A percentile compares a stretch with the other conserved stretches of the same genome.
Conservation (phyloP, 2,888 invertebrate species). For the Aspidiotus rigidus region DNA sequence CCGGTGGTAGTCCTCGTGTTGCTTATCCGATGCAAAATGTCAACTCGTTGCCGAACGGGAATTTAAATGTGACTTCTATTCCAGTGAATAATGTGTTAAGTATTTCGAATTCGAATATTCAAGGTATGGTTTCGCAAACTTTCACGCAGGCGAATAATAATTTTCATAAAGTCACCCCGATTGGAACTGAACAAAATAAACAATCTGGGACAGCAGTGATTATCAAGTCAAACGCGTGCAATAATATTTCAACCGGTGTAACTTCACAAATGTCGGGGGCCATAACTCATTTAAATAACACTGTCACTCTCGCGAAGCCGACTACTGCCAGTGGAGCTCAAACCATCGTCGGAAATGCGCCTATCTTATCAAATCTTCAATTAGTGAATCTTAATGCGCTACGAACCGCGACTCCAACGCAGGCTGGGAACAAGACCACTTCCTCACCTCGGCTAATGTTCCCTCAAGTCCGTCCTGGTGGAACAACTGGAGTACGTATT, state of each 20-base stretch:
- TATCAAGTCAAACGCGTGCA: slow-evolving; percentile 32
- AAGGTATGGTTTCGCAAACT: slow-evolving; percentile 19
- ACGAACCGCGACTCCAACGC: slow-evolving; percentile 59
- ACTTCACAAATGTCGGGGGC: slow-evolving; percentile 20
- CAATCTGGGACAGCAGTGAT: slow-evolving; percentile 33
- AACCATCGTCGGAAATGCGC: slow-evolving; percentile 52
- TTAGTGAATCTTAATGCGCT: slow-evolving; percentile 61
- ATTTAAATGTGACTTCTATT: slow-evolving; percentile 22
- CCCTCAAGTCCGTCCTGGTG: slow-evolving; percentile 66
- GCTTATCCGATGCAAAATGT: slow-evolving; percentile 27
- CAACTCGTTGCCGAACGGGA: slow-evolving; percentile 23
- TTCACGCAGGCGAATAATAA: background rate
- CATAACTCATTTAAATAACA: slow-evolving; percentile 14
- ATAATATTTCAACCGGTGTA: slow-evolving; percentile 19
- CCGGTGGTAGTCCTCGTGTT: slow-evolving; percentile 10
- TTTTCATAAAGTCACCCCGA: slow-evolving; percentile 13
- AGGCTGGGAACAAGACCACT: slow-evolving; percentile 55
- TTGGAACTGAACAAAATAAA: slow-evolving; percentile 16
- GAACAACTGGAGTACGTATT: slow-evolving; percentile 61
- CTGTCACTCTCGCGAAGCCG: slow-evolving; percentile 19
- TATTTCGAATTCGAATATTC: slow-evolving; percentile 22
- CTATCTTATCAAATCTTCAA: slow-evolving; percentile 67
- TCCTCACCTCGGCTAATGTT: slow-evolving; percentile 69
- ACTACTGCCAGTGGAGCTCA: slow-evolving; percentile 25
- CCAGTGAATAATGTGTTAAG: slow-evolving; percentile 24